Percentiles rank a stretch among this genome's conserved stretches.
phyloP scores from a whole-genome alignment of 2,113 vertebrate genomes.

The Otolemur garnettii region DNA sequence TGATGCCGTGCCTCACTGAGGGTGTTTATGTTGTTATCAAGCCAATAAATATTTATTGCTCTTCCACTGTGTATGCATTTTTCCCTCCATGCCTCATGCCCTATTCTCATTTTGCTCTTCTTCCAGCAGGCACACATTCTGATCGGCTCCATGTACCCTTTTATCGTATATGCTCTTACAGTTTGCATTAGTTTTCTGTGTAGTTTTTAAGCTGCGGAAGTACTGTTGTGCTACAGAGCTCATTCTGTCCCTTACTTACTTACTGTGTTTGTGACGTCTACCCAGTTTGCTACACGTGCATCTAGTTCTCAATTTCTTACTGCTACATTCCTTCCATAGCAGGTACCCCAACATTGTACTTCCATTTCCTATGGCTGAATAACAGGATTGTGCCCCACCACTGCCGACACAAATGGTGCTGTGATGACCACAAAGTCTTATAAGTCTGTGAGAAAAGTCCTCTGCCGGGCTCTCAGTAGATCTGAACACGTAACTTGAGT shows the following conservation, averaged over 20 bases:
- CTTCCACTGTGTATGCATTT: background rate
- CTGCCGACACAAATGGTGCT: background rate
- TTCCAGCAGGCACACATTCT: background rate
- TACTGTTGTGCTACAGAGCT: background rate
- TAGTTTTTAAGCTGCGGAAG: background rate
- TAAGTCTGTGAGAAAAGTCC: too few species aligned
- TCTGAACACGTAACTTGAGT: background rate
- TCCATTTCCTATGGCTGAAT: background rate
- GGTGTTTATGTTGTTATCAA: background rate
- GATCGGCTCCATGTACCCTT: background rate
- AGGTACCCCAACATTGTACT: background rate
- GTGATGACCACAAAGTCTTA: rapidly evolving
- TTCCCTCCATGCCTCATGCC: background rate
- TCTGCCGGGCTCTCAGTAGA: background rate
- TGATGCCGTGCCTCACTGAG: background rate
- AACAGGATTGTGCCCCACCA: background rate
- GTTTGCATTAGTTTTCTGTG: background rate
- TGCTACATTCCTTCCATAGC: background rate
- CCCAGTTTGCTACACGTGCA: background rate
- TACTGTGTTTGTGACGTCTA: background rate
- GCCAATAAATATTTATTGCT: background rate
- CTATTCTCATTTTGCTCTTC: background rate
- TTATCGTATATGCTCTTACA: background rate
- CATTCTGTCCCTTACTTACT: background rate
- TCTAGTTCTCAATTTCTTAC: background rate